phyloP scores from a whole-genome alignment of 2,797 vertebrate species.

The Dallia pectoralis region DNA sequence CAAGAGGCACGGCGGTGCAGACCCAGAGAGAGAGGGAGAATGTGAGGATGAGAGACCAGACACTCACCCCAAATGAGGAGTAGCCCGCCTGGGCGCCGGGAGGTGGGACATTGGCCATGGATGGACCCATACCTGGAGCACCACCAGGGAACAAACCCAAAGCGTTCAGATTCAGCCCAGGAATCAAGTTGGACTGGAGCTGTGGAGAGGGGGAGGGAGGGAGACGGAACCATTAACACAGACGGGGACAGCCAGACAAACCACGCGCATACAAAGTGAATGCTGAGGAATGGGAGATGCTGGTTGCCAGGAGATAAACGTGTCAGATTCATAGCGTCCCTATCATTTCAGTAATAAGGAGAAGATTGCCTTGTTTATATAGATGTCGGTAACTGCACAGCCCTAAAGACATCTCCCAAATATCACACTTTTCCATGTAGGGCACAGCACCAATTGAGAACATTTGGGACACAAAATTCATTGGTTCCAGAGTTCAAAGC shows the following conservation, averaged over 20 bases:
- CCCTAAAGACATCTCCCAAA: background rate
- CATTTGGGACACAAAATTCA: background rate
- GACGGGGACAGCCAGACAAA: background rate
- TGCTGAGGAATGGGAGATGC: too few species aligned
- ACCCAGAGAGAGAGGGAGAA: background rate
- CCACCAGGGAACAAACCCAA: slow-evolving; percentile 94
- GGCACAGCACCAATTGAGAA: background rate
- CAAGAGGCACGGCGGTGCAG: background rate
- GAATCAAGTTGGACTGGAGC: slow-evolving; percentile 99
- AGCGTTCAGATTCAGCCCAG: slow-evolving; percentile 96
- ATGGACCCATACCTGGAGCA: slow-evolving; percentile 86
- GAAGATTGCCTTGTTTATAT: background rate
- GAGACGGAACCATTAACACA: background rate
- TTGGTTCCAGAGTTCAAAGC: background rate
- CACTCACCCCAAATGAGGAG: slow-evolving; percentile 90
- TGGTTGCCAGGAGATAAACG: too few species aligned
- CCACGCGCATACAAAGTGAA: background rate
- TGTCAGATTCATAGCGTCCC: too few species aligned
- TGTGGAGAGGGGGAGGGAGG: slow-evolving; percentile 59
- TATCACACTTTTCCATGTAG: background rate
- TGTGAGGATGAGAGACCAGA: background rate
- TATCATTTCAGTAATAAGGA: too few species aligned
- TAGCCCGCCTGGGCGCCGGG: slow-evolving; percentile 85
- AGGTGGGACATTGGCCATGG: slow-evolving; percentile 84
- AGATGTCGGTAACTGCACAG: background rate